Evolutionary conservation across 2,113 vertebrate genomes (phyloP), one percentile per base, ranked within the genome.

Genomic region (Galeopterus variegatus): DNA sequence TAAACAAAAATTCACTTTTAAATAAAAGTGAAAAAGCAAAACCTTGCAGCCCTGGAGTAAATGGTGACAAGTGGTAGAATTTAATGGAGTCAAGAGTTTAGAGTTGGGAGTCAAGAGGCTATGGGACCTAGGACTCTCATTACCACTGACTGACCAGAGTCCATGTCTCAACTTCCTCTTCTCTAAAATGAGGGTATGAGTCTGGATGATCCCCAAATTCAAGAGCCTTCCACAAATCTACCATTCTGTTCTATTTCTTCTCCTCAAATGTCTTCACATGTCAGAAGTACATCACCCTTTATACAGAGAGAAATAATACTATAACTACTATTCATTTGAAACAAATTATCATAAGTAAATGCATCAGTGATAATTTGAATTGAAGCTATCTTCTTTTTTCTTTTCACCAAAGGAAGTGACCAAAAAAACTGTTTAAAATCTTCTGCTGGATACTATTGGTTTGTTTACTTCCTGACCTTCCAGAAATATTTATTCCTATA

Each of bases 261-360:
- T 95, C 79, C 45, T 93, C 48, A 92, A 90, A 82, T 81, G 17
- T 31, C 26, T 90, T 85, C 58, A 85, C 24, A 54, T 54, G 52
- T 72, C 64, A 90, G 31, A 76, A 77, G 23, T 28, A 88, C 36
- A 52, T 36, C 13, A 26, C 48, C 56, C 70, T 95, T 89, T 54
- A 54, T 45, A 70, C 28, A 81, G 69, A 82, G 4, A 50, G 54
- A 69, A 76, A 79, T 31, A 41, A 58, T 79, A 54, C 21, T 54
- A 45, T 54, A 92, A 36, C 26, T 87, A 79, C 52, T 76, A 94
- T 48, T 60, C 81, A 97, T 94, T 81, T 81, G n/a, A 94, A 86
- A 94, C 58, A 94, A 87, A 90, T 93, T 81, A 45, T 81, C 48
- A 83, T 31, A 92, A 33, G 11, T 92, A 79, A 94, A 88, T 73